Evolutionary conservation across 2,888 invertebrate genomes (phyloP), one percentile per base, ranked within the genome.

Genomic region (Tipula lateralis): DNA sequence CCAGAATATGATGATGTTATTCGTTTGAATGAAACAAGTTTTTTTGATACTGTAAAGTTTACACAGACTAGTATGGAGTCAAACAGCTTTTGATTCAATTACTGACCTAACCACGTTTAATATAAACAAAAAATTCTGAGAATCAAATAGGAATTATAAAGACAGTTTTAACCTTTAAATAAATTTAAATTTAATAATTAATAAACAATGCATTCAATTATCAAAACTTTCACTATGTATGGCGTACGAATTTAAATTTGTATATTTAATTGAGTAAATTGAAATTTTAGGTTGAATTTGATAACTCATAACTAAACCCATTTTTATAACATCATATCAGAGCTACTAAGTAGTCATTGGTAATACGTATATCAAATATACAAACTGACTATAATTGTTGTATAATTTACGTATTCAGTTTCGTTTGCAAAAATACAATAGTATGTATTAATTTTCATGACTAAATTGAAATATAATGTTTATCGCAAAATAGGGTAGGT

Each of bases 401-500:
- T n/a, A n/a, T n/a, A n/a, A n/a, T n/a, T n/a, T n/a, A n/a, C n/a
- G n/a, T n/a, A n/a, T n/a, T n/a, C n/a, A n/a, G n/a, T n/a, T n/a
- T n/a, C n/a, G n/a, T n/a, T n/a, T n/a, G n/a, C n/a, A n/a, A n/a
- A n/a, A n/a, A n/a, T n/a, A n/a, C n/a, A n/a, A n/a, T n/a, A n/a
- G n/a, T n/a, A n/a, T n/a, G n/a, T n/a, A 36, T 36, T 12, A 1
- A 36, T 36, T 36, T 50, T 50, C 16, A 16, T 16, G 16, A 16
- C 44, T 50, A 36, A 36, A 36, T 36, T 6, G 9, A 66, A 66
- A 39, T 13, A 66, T 24, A 24, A 66, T 66, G 19, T 66, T 66
- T 66, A 66, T 66, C 66, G 66, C 66, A 66, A 66, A 24, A 66
- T 66, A 24, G 66, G 66, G 66, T 66, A 66, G 66, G 66, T 24